Evolutionary conservation across 2,888 invertebrate genomes (phyloP), one percentile per base, ranked within the genome.

Genomic region (Campaea margaritaria): DNA sequence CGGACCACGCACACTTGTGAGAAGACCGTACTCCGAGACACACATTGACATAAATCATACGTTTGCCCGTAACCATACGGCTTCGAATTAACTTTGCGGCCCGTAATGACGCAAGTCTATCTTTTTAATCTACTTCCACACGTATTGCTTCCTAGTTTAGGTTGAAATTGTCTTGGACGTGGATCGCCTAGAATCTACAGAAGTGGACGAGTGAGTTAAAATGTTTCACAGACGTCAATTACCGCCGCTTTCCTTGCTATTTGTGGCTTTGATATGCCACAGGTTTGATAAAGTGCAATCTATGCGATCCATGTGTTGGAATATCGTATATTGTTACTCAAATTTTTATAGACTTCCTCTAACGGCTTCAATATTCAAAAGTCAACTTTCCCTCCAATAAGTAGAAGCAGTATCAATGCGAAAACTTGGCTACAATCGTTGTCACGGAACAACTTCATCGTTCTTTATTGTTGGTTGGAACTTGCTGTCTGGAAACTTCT

Each of bases 151-250:
- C 0, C 16, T 8, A 1, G 7, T 14, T 16, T 15, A 0, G 0
- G 0, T 0, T 14, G 78, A 75, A 51, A 62, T 74, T 73, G 34
- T 56, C 68, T 58, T 62, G 45, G n/a, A 53, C 36, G 42, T 39
- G 34, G 27, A 41, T 45, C 36, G 59, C 16, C 48, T 58, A 53
- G 67, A 69, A 75, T 71, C 73, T 65, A 79, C 74, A 80, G 75
- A 81, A 87, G 82, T 82, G 80, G 80, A 80, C 78, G 79, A 78
- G 80, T 81, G 82, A 82, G 80, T 81, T 85, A 83, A n/a, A 87
- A 88, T 87, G 83, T 84, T 79, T 82, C 78, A 81, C 79, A 79
- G 79, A 83, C 87, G 85, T 88, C 89, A 90, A 91, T 91, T 90
- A 89, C 78, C 70, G 76, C 76, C 76, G 76, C 75, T 78, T 84